Evolutionary conservation across 2,113 vertebrate genomes (phyloP).

Genomic region (Bos taurus): ARS-UCD2.0 NC_037328.1:120796501-120797000

Average conservation of each 20-base stretch:
- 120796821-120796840: not conserved
- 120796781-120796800: not conserved
- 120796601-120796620: no score
- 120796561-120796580: not conserved
- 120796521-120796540: not conserved
- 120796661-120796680: no score
- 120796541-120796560: not conserved
- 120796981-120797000: conserved; percentile 25
- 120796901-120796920: not conserved
- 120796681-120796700: no score
- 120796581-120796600: no score
- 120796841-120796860: not conserved
- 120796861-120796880: not conserved
- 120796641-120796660: no score
- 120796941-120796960: not conserved
- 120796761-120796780: not conserved
- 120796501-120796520: not conserved
- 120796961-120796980: not conserved
- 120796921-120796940: not conserved
- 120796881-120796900: not conserved
- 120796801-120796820: not conserved
- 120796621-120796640: no score
- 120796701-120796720: not conserved
- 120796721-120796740: not conserved
- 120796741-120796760: not conserved